Base-by-base conservation (phyloP, 2,888 invertebrate species). In the Serripes groenlandicus region DNA sequence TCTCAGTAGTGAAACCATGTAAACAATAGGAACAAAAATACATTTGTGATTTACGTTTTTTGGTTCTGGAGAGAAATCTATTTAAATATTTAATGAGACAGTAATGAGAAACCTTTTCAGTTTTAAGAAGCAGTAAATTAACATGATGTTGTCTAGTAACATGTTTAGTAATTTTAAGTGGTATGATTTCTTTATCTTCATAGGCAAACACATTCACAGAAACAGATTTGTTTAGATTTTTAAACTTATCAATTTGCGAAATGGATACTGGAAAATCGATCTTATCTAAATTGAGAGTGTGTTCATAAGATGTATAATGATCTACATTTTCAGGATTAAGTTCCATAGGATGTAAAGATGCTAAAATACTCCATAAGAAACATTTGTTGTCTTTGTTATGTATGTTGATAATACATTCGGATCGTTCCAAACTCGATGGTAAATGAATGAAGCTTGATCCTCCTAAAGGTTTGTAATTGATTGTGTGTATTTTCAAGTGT, bases 1-100 rank as follows among this genome's bases (percentile, higher is more conserved):
- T 30, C 54, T 83, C 56, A 28, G 60, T 64, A 18, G 28, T 80
- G 71, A 80, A 83, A 68, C 60, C 75, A 64, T 78, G 66, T 15
- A 83, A 66, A 64, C 83, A 77, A 37, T 77, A 71, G n/a, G 9
- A 30, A 66, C 83, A 83, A 58, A 56, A 73, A 58, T 68, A 69
- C 68, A 49, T 32, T n/a, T n/a, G 23, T 18, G 2, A 2, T 3
- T 64, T 52, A 3, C 64, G 32, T 3, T 73, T 75, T 73, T 54
- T 60, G 23, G 49, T 15, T 26, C 56, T 30, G 54, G 52, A 84
- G 35, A 86, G 54, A 52, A 84, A 86, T 21, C 80, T 30, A 60
- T 86, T 84, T 7, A 86, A 66, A 73, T 86, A 35, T 28, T 28
- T 79, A 42, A 86, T 86, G 21, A 82, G 72, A 71, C 76, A 76